These are phyloP conservation scores for Limenitis camilla DNA, from an alignment of 2,888 invertebrate species.

Conservation along the genomic window DNA sequence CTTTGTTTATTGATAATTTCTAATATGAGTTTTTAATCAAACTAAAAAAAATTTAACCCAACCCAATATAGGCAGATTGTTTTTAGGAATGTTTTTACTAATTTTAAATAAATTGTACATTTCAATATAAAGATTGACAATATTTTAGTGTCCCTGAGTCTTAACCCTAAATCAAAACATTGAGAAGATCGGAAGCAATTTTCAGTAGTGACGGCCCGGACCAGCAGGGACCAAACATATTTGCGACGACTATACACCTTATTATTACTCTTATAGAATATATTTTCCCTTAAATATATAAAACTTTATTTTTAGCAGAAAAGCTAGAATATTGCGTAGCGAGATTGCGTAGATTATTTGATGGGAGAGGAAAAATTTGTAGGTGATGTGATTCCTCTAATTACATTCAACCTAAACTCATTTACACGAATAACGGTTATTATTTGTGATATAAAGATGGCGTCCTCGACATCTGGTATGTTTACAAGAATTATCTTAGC, in stretches of 20 bases:
- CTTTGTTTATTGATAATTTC: too few relatives aligned
- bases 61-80: too few relatives aligned
- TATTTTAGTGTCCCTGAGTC: too few relatives aligned
- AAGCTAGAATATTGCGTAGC: constrained; percentile 36
- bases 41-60: too few relatives aligned
- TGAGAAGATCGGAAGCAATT: constrained; percentile 50
- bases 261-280: constrained; percentile 19
- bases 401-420: constrained; percentile 37
- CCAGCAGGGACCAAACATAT: constrained; percentile 16
- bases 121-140: too few relatives aligned
- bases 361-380: constrained; percentile 21
- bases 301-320: constrained; percentile 21
- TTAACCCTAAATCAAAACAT: constrained; percentile 31
- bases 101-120: too few relatives aligned
- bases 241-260: constrained; percentile 4
- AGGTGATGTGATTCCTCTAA: constrained; percentile 39
- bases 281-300: constrained; percentile 18
- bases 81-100: too few relatives aligned
- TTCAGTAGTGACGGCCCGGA: constrained; percentile 39
- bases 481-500: too few relatives aligned
- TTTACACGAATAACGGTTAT: constrained; percentile 18
- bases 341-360: constrained; percentile 39
- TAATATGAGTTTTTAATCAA: too few relatives aligned
- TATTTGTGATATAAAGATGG: too few relatives aligned
- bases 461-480: too few relatives aligned